Evolutionary conservation across 1,140 invertebrate genomes (phyloP), one percentile per base, ranked within the genome.

Genomic region (Polyergus mexicanus): DNA sequence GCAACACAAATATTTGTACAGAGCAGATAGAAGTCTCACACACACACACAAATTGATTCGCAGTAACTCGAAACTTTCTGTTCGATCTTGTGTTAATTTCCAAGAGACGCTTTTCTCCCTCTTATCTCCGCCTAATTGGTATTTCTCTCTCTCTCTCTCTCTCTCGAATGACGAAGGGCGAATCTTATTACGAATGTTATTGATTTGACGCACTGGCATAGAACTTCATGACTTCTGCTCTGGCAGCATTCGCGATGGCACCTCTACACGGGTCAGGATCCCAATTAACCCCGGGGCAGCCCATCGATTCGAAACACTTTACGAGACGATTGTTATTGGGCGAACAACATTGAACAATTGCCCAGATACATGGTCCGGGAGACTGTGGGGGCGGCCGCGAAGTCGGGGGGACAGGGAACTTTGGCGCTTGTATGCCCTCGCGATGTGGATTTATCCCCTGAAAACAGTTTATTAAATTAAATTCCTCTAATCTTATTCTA

Each of bases 321-420:
- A 91, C 81, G 93, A 94, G 60, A 95, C 94, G 83, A 87, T 86
- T 76, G 89, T 89, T 93, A 90, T 94, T 93, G 10, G 92, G 90
- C 35, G 95, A 94, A 86, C 97, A 97, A 90, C 97, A 97, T 32
- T 96, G 96, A 13, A 97, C 93, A 7, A 97, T 96, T 0, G 97
- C 97, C 95, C 96, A 96, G 35, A 97, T 95, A 90, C 97, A 97
- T 44, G 93, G 91, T 83, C 93, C 93, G 8, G 96, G 96, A 72
- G 94, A 88, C 35, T 88, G 63, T 5, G 22, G 84, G 6, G 91
- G 90, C 62, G 94, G 87, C 80, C 86, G 87, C 41, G 8, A n/a
- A 25, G 86, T 91, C 11, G 86, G 22, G 54, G 91, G 76, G 28
- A 85, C 90, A 2, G 93, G 94, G 72, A 94, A 94, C 68, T 68